Conservation (phyloP, 2,888 invertebrate species). For the Stratiomys singularior region DNA sequence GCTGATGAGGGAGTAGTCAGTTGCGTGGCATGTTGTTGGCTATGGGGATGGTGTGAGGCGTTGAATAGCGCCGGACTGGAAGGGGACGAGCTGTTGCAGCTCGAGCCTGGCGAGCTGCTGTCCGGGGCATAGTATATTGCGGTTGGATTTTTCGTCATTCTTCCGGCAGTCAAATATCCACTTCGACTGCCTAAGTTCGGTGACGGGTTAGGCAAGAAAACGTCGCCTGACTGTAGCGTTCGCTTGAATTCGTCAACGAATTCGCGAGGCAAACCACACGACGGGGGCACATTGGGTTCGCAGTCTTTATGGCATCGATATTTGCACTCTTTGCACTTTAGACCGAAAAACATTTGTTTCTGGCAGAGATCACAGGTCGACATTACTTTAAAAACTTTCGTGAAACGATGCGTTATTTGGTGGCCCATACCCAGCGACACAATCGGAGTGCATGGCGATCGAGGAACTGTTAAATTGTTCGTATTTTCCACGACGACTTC, state of each 20-base stretch:
- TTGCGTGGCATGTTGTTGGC: slow-evolving; percentile 23
- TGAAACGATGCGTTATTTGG: slow-evolving; percentile 90
- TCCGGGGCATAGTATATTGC: slow-evolving; percentile 70
- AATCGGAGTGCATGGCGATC: slow-evolving; percentile 80
- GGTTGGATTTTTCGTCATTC: slow-evolving; percentile 54
- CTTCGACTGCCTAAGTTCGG: slow-evolving; percentile 60
- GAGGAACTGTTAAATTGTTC: slow-evolving; percentile 67
- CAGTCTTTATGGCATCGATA: slow-evolving; percentile 82
- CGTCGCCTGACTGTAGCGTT: slow-evolving; percentile 73
- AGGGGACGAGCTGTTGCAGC: slow-evolving; percentile 96
- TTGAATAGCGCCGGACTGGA: slow-evolving; percentile 85
- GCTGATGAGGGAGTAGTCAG: slow-evolving; percentile 60
- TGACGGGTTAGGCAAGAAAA: slow-evolving; percentile 60
- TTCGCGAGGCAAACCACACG: slow-evolving; percentile 90
- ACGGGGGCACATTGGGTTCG: slow-evolving; percentile 89
- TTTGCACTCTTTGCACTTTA: slow-evolving; percentile 95
- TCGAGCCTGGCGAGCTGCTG: slow-evolving; percentile 93
- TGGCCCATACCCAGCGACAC: slow-evolving; percentile 86
- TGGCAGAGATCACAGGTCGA: slow-evolving; percentile 91
- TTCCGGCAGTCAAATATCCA: slow-evolving; percentile 51
- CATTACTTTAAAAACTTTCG: slow-evolving; percentile 87
- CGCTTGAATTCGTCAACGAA: slow-evolving; percentile 85
- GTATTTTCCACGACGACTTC: slow-evolving; percentile 61
- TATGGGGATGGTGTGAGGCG: slow-evolving; percentile 66
- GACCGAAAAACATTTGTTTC: slow-evolving; percentile 86